Percentiles rank a stretch among this genome's conserved stretches.
Evolutionary conservation across 2,113 vertebrate species (phyloP).

Genomic region (Cyanoramphus novaezelandiae): DNA sequence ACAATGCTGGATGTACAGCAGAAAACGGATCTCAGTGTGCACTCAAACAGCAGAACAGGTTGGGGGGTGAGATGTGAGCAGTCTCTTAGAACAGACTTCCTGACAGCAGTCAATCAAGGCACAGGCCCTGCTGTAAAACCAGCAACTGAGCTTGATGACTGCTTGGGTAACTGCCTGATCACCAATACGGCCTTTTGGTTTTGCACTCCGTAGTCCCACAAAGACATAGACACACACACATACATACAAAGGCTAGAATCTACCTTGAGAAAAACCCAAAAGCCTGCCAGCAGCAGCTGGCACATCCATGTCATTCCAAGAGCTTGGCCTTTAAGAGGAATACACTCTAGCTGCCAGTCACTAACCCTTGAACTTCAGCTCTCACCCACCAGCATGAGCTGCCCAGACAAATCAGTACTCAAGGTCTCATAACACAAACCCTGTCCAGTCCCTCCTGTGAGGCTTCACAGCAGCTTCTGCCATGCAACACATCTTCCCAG

Average conservation of each 20-base stretch:
- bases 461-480: background rate
- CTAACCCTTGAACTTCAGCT: background rate
- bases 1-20: rapidly evolving
- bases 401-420: background rate
- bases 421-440: background rate
- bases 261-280: background rate
- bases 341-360: background rate
- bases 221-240: background rate
- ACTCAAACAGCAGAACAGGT: background rate
- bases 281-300: background rate
- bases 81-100: background rate
- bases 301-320: background rate
- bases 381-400: background rate
- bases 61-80: background rate
- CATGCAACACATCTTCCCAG: background rate
- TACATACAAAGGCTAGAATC: background rate
- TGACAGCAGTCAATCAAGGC: background rate
- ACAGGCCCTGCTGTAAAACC: background rate
- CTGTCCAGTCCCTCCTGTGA: background rate
- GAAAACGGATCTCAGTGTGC: background rate
- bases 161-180: background rate
- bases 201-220: background rate
- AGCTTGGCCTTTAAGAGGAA: background rate
- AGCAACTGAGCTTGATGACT: background rate
- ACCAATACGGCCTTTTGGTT: background rate